A percentile compares a stretch with the other conserved stretches of the same genome.
These are phyloP conservation scores for Sclerodermus sp. DNA, from an alignment of 2,888 invertebrate species.

Conservation along the genomic window DNA sequence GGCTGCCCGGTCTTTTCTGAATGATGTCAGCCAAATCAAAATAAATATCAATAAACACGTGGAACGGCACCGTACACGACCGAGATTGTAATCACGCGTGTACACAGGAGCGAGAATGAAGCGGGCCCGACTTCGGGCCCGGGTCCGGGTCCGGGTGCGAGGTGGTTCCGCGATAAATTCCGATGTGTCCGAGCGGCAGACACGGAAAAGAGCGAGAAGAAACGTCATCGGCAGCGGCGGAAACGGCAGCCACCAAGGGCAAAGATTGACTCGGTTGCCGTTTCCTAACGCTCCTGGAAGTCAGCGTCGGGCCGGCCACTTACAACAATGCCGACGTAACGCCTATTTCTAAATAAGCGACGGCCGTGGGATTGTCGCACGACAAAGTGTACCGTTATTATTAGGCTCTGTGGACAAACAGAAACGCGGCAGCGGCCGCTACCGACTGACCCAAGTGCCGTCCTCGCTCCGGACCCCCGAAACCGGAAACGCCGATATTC, in stretches of 20 bases:
- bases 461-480: too few species aligned
- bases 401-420: slow-evolving; percentile 24
- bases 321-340: slow-evolving; percentile 35
- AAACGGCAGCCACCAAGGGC: slow-evolving; percentile 5
- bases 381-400: slow-evolving; percentile 45
- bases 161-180: too few species aligned
- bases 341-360: slow-evolving; percentile 38
- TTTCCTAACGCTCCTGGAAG: slow-evolving; percentile 17
- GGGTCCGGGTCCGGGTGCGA: too few species aligned
- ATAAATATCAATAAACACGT: too few species aligned
- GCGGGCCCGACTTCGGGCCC: too few species aligned
- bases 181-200: background rate
- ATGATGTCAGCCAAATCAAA: too few species aligned
- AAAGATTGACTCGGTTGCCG: background rate
- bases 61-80: too few species aligned
- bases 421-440: slow-evolving; percentile 1
- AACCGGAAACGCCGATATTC: too few species aligned
- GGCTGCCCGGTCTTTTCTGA: too few species aligned
- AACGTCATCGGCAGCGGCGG: too few species aligned
- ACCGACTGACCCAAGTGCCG: background rate
- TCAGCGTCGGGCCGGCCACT: slow-evolving; percentile 22
- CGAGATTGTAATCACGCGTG: too few species aligned
- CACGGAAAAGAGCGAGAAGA: slow-evolving; percentile 6
- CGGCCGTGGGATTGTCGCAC: slow-evolving; percentile 40
- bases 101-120: too few species aligned